Evolutionary conservation across 1,140 invertebrate genomes (phyloP).

Genomic region (Nasonia longicornis): DNA sequence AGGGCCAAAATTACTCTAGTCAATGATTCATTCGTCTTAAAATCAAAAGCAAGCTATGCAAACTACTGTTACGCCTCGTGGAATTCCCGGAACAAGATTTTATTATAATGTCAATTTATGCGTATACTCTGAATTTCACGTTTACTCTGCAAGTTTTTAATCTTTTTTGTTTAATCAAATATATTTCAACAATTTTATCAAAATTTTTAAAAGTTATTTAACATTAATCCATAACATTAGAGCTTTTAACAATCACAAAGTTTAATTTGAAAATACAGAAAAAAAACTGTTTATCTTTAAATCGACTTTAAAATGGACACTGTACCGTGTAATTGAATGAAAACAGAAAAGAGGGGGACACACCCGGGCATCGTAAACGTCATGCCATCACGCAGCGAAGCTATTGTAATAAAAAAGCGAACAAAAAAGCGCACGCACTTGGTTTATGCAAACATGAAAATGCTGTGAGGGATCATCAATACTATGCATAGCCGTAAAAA

Average conservation of each 20-base stretch:
- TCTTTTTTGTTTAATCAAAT: too few species aligned
- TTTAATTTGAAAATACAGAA: neutral
- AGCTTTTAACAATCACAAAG: neutral
- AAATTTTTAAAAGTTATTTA: neutral
- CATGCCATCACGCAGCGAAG: conserved; percentile 22
- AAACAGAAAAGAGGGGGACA: neutral
- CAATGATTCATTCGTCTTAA: neutral
- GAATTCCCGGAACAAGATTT: too few species aligned
- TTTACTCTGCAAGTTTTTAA: too few species aligned
- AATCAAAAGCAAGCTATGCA: neutral
- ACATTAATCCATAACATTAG: neutral
- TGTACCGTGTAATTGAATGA: conserved; percentile 20
- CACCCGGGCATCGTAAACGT: neutral
- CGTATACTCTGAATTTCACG: too few species aligned
- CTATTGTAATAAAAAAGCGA: conserved; percentile 10
- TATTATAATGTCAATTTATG: too few species aligned
- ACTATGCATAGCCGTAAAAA: conserved; percentile 12
- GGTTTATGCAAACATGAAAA: conserved; percentile 21
- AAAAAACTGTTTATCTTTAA: neutral
- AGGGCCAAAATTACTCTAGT: conserved; percentile 9
- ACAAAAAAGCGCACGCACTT: conserved; percentile 9
- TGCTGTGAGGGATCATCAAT: neutral
- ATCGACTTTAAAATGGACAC: neutral
- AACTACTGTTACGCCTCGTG: neutral
- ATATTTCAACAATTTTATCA: too few species aligned